Evolutionary conservation across 2,797 vertebrate genomes (phyloP).

Genomic region (Anguilla obscura): DNA sequence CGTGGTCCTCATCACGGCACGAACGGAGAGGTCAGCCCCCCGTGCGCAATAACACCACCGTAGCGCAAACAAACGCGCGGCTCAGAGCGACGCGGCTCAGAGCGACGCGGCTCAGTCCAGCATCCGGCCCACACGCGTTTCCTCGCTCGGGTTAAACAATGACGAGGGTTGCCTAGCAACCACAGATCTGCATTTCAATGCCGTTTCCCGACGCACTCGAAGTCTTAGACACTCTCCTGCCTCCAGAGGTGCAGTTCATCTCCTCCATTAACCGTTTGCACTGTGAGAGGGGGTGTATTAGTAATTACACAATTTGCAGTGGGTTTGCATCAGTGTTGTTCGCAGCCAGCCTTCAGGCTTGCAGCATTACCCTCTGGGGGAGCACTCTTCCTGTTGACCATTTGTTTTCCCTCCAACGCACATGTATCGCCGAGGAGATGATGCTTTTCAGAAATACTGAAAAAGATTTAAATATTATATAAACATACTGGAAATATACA

Average conservation of each 20-base stretch:
- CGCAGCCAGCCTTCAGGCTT: not conserved
- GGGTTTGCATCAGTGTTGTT: not conserved
- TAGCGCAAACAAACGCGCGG: conserved; percentile 44
- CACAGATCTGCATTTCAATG: conserved; percentile 34
- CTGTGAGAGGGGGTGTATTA: not conserved
- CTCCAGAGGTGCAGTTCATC: not conserved
- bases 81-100: conserved; percentile 21
- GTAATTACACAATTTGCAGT: not conserved
- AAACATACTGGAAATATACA: not conserved
- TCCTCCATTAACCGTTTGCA: not conserved
- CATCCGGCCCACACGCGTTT: conserved; percentile 38
- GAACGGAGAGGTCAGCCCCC: not conserved
- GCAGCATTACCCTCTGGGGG: not conserved
- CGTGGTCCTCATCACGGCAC: not conserved
- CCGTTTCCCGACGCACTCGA: not conserved
- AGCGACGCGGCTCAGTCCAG: conserved; percentile 37
- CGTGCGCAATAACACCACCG: not conserved
- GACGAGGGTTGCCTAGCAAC: conserved; percentile 61
- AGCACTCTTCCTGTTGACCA: not conserved
- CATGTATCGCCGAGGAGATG: not conserved
- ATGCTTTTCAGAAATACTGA: not conserved
- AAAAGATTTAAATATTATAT: not conserved
- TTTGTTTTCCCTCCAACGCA: conserved; percentile 12
- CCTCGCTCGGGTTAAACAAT: conserved; percentile 41
- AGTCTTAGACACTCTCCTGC: conserved; percentile 7